Percentiles rank a stretch among this genome's conserved stretches.
These are phyloP conservation scores for Agapetus fuscipes DNA, from an alignment of 2,888 invertebrate genomes.

Conservation along the genomic window DNA sequence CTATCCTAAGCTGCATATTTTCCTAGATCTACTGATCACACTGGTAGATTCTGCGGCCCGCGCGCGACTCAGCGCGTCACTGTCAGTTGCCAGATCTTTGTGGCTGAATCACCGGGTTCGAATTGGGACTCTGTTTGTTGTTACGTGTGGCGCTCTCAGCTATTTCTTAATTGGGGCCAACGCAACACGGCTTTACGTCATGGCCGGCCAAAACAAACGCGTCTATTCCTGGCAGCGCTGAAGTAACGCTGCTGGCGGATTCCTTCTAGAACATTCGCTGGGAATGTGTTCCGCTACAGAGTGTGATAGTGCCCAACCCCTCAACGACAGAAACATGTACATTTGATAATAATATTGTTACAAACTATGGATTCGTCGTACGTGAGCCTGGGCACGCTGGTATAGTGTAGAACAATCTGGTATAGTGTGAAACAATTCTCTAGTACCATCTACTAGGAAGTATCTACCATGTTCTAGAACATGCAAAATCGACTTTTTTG, in stretches of 20 bases:
- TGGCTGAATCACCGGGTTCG: neutral
- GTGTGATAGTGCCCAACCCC: too few species aligned
- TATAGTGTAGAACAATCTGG: too few species aligned
- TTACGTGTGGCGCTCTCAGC: constrained; percentile 8
- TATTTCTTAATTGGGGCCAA: constrained; percentile 20
- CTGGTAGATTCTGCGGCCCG: constrained; percentile 10
- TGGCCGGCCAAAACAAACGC: constrained; percentile 14
- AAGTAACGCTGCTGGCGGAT: constrained; percentile 8
- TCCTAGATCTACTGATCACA: too few species aligned
- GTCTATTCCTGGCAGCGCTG: constrained; percentile 10
- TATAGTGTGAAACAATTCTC: too few species aligned
- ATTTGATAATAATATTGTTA: too few species aligned
- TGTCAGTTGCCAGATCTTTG: neutral
- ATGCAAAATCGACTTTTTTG: too few species aligned
- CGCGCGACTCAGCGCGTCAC: constrained; percentile 24
- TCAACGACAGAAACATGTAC: too few species aligned
- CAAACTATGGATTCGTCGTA: too few species aligned
- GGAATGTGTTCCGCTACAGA: neutral
- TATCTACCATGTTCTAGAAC: too few species aligned
- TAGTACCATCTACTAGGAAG: too few species aligned
- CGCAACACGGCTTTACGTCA: constrained; percentile 17
- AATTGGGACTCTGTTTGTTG: constrained; percentile 12
- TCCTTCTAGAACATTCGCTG: constrained; percentile 11
- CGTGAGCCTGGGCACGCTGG: too few species aligned
- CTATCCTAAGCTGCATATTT: too few species aligned